A percentile compares a stretch with the other conserved stretches of the same genome.
Conservation (phyloP, 2,797 vertebrate genomes). For the Morus bassanus region DNA sequence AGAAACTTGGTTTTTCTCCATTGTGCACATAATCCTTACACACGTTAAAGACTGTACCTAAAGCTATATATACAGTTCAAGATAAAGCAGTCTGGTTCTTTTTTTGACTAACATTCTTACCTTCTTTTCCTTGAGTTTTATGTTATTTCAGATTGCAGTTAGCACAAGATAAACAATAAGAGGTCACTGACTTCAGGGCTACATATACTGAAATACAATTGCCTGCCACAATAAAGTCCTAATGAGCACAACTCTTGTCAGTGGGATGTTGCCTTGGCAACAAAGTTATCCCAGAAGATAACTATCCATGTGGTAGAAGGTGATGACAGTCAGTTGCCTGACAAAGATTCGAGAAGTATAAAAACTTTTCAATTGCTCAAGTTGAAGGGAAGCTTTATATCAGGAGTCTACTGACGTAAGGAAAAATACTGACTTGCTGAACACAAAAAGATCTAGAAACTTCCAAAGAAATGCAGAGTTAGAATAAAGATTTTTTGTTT, state of each 20-base stretch:
- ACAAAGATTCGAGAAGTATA: not conserved
- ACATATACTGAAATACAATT: slow-evolving; percentile 7
- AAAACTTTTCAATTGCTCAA: not conserved
- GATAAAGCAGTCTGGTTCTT: not conserved
- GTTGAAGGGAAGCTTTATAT: not conserved
- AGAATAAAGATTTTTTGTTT: not conserved
- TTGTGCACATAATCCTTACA: not conserved
- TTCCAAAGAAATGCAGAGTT: not conserved
- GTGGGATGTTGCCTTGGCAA: not conserved
- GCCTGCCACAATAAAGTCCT: slow-evolving; percentile 18
- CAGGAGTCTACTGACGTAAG: not conserved
- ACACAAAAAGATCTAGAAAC: not conserved
- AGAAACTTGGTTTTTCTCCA: not conserved
- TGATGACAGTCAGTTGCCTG: not conserved
- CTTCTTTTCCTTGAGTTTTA: not conserved
- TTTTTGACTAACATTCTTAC: not conserved
- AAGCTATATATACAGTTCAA: not conserved
- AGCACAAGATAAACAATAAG: not conserved
- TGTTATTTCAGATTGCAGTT: not conserved
- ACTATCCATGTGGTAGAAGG: not conserved
- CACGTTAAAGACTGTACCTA: not conserved
- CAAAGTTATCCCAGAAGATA: not conserved
- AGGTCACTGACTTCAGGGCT: not conserved
- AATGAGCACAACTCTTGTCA: slow-evolving; percentile 27
- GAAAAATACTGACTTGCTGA: not conserved